phyloP scores from a whole-genome alignment of 64 coral and sea anemone species.

The Stichodactyla helianthus region DNA sequence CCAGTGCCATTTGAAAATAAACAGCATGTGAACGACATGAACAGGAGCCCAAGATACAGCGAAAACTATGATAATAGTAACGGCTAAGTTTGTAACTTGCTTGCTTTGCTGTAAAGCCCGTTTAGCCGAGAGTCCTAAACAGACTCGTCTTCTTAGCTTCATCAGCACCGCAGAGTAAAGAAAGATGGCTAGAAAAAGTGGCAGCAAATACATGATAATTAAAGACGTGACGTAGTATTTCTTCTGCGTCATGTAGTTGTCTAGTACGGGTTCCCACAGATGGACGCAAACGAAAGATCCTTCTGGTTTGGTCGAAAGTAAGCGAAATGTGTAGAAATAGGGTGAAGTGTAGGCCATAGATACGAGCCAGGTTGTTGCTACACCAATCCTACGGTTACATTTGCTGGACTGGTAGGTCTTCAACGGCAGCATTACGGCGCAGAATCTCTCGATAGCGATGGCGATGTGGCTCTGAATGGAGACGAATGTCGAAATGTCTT shows the following conservation, averaged over 20 bases:
- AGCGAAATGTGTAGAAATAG: constrained; percentile 11
- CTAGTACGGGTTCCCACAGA: background rate
- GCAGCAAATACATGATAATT: background rate
- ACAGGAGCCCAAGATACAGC: background rate
- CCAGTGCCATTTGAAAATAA: constrained; percentile 16
- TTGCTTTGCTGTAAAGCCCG: background rate
- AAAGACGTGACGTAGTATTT: background rate
- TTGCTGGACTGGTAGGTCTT: constrained; percentile 14
- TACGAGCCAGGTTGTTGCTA: constrained; percentile 23
- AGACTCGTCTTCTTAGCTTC: background rate
- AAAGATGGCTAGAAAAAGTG: background rate
- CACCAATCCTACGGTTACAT: background rate
- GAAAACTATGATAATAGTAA: background rate
- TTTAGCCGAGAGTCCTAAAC: background rate
- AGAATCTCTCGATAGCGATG: constrained; percentile 61
- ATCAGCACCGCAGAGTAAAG: background rate
- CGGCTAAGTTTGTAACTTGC: background rate
- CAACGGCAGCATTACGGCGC: constrained; percentile 57
- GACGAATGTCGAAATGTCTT: constrained; percentile 62
- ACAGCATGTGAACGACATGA: background rate
- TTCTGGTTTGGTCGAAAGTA: background rate
- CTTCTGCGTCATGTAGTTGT: background rate
- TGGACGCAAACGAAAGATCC: background rate
- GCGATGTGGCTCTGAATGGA: constrained; percentile 59
- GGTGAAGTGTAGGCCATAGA: background rate